phyloP scores from a whole-genome alignment of 2,113 vertebrate species.

The Stegastes partitus region DNA sequence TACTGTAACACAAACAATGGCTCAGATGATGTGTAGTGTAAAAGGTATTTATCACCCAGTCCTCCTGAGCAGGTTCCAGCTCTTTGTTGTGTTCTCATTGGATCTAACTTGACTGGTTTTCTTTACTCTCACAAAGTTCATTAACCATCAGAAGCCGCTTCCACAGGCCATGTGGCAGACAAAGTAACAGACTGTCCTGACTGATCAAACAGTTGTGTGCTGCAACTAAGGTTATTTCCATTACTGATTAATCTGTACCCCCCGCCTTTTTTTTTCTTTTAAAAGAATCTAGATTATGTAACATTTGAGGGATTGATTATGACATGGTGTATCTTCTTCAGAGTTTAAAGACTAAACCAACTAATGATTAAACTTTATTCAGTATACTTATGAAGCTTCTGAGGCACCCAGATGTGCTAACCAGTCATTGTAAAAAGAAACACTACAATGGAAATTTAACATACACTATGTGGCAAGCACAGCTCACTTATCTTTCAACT shows the following conservation, averaged over 20 bases:
- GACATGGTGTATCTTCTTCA: too few relatives aligned
- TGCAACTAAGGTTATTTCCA: too few relatives aligned
- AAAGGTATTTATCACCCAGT: not conserved
- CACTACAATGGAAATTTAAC: too few relatives aligned
- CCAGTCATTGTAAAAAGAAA: not conserved
- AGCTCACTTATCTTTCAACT: too few relatives aligned
- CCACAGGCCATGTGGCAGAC: not conserved
- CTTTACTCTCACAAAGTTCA: not conserved
- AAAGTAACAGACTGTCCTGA: not conserved
- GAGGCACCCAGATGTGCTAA: not conserved
- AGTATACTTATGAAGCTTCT: not conserved
- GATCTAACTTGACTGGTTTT: not conserved
- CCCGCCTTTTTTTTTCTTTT: too few relatives aligned
- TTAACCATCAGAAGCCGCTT: not conserved
- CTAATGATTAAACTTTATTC: not conserved
- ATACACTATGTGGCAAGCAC: too few relatives aligned
- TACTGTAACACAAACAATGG: not conserved
- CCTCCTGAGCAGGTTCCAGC: conserved; percentile 9
- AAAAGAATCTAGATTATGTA: too few relatives aligned
- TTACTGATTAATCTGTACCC: too few relatives aligned
- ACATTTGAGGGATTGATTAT: too few relatives aligned
- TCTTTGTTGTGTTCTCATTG: not conserved
- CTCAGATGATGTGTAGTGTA: not conserved
- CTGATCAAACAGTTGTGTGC: too few relatives aligned
- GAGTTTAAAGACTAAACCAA: not conserved